phyloP scores from a whole-genome alignment of 2,797 vertebrate genomes.

The Acropternis orthonyx region DNA sequence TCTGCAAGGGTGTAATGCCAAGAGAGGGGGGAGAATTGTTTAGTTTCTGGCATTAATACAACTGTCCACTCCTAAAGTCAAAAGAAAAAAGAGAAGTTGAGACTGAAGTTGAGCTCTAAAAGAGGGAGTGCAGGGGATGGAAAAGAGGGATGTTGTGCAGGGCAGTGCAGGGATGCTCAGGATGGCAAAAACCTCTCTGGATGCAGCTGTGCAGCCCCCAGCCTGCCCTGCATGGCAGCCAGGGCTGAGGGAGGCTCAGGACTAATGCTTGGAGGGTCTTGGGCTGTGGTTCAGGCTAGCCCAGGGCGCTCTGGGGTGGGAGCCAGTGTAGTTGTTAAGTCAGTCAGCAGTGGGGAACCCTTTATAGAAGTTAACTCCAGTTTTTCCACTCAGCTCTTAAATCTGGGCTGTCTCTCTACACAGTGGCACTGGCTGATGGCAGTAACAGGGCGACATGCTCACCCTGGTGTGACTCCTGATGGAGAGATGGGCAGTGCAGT shows the following conservation, averaged over 20 bases:
- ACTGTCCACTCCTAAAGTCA: background rate
- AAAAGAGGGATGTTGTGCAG: too few relatives aligned
- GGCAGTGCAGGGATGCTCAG: background rate
- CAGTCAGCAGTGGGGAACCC: background rate
- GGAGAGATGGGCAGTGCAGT: fast-evolving
- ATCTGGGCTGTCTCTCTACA: background rate
- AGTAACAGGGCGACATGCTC: background rate
- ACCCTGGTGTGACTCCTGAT: background rate
- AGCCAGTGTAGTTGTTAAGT: background rate
- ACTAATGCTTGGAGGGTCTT: background rate
- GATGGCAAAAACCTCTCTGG: background rate
- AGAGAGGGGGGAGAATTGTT: background rate
- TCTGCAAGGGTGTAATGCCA: background rate
- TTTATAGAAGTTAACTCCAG: background rate
- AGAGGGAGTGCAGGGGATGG: too few relatives aligned
- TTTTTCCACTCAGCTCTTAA: background rate
- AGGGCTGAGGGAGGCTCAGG: background rate
- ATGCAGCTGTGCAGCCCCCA: background rate
- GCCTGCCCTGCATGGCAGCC: fast-evolving
- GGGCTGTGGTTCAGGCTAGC: background rate
- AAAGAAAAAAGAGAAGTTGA: background rate
- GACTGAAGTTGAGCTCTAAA: background rate
- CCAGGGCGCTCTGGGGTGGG: background rate
- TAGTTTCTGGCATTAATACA: background rate
- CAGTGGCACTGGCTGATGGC: background rate